Evolutionary conservation across 2,797 vertebrate genomes (phyloP), one percentile per base, ranked within the genome.

Genomic region (Scarus forsteni): DNA sequence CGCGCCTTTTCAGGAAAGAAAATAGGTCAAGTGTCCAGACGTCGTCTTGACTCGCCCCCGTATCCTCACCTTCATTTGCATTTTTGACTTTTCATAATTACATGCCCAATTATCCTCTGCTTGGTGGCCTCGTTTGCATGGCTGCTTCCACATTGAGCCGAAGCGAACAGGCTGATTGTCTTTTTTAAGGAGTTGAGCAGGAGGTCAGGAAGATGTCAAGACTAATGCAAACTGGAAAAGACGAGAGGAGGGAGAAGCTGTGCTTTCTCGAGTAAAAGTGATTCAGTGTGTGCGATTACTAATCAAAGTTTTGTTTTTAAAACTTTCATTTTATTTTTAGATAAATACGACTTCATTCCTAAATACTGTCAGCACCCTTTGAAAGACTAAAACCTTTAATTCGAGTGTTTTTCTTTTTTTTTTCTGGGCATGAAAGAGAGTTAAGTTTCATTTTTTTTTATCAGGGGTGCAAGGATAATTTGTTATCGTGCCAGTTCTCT

Each of bases 21-120:
- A 94, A 81, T 94, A 90, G 94, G 93, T 93, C 93, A 94, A 92
- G 88, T 91, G 90, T 88, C 92, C 92, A 93, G 91, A 93, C 91
- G 58, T 70, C 14, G 60, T 90, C 88, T 93, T 92, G 87, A 91
- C 89, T 70, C 18, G 63, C 76, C 51, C 42, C 66, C 64, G n/a
- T 66, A 83, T 85, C 86, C 77, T 73, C 85, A 70, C 70, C 78
- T 72, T 90, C 51, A 94, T 94, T 94, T 92, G 91, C 92, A 92
- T 94, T 85, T 94, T 81, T 90, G 88, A 94, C 90, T 93, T 94
- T 87, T 93, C 85, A 88, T 92, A 88, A 94, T 92, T 86, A 88
- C 81, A 75, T 79, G 78, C 78, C 86, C 88, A 93, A 92, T 93
- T 92, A 93, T 89, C 79, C 84, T 69, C 56, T 58, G 91, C 88